Conservation (phyloP, 2,113 vertebrate species). For the Strix uralensis region DNA sequence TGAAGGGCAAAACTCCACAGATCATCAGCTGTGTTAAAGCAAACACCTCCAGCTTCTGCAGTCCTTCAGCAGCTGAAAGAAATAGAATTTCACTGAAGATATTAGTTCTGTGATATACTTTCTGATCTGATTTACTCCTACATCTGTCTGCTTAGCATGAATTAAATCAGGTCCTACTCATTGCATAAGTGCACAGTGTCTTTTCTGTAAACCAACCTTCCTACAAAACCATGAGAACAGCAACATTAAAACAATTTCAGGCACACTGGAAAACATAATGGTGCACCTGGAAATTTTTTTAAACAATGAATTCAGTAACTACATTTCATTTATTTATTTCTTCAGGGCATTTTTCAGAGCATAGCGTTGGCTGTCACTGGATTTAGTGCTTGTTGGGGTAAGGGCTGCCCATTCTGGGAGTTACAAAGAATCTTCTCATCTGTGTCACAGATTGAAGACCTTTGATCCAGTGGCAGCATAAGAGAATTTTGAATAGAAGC, state of each 20-base stretch:
- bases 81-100: background rate
- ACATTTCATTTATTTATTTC: background rate
- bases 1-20: background rate
- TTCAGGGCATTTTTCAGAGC: background rate
- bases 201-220: background rate
- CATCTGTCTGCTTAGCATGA: fast-evolving
- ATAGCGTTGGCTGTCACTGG: background rate
- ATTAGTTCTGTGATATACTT: background rate
- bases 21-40: background rate
- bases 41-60: background rate
- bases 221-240: background rate
- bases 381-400: background rate
- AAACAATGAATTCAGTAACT: background rate
- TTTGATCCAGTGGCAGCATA: background rate
- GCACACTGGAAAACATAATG: background rate
- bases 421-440: background rate
- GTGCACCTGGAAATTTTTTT: background rate
- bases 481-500: background rate
- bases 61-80: background rate
- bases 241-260: background rate
- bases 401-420: background rate
- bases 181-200: background rate
- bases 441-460: background rate
- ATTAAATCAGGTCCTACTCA: background rate
- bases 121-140: background rate